Evolutionary conservation across 1,140 invertebrate species (phyloP).

Genomic region (Drosophila parvula): DNA sequence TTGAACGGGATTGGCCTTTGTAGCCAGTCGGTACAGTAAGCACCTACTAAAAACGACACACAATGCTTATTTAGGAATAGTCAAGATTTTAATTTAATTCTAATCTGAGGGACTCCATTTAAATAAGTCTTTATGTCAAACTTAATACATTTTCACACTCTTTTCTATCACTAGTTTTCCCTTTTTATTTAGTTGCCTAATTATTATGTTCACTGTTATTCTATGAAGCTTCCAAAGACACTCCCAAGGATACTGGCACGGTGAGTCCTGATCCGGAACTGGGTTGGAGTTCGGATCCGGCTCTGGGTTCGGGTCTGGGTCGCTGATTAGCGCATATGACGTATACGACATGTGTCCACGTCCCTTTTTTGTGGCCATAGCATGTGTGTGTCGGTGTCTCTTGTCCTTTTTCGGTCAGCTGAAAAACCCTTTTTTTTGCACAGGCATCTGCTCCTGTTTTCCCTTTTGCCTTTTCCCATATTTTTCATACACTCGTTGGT

Average conservation of each 20-base stretch:
- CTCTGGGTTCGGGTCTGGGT: constrained; percentile 11
- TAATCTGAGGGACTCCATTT: background rate
- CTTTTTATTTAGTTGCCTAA: background rate
- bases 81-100: background rate
- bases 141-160: background rate
- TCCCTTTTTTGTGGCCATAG: constrained; percentile 41
- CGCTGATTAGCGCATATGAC: constrained; percentile 70
- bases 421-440: constrained; percentile 45
- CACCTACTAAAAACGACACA: background rate
- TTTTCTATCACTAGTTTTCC: background rate
- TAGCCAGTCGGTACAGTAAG: background rate
- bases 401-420: constrained; percentile 41
- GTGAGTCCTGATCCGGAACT: background rate
- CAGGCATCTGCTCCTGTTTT: constrained; percentile 42
- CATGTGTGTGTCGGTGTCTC: constrained; percentile 15
- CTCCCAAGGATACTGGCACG: constrained; percentile 6
- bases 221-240: constrained; percentile 14
- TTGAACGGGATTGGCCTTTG: constrained; percentile 13
- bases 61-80: background rate
- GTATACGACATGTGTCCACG: constrained; percentile 53
- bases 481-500: constrained; percentile 36
- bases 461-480: constrained; percentile 1
- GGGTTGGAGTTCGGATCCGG: background rate
- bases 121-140: background rate
- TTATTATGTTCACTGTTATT: constrained; percentile 10